phyloP scores from a whole-genome alignment of 2,797 vertebrate genomes.

The Chelon auratus region DNA sequence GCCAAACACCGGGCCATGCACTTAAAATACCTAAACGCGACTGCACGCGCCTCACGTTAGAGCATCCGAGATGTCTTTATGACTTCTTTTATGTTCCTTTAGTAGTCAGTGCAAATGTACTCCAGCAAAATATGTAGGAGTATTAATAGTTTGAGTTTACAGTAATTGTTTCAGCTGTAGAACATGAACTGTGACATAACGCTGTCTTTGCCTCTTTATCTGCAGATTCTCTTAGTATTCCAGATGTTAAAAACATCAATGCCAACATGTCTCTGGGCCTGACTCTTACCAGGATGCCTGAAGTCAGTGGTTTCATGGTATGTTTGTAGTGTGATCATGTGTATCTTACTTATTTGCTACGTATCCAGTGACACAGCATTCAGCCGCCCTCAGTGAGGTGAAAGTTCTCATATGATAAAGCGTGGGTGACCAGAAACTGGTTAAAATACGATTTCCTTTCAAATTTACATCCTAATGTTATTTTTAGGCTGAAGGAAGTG shows the following conservation, averaged over 20 bases:
- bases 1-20: conserved; percentile 8
- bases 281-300: conserved; percentile 86
- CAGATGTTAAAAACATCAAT: conserved; percentile 87
- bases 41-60: not conserved
- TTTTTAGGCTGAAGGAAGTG: conserved; percentile 10
- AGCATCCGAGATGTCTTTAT: not conserved
- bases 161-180: not conserved
- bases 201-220: conserved; percentile 33
- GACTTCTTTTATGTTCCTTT: not conserved
- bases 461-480: not conserved
- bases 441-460: not conserved
- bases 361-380: not conserved
- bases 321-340: conserved; percentile 24
- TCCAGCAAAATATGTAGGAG: not conserved
- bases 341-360: not conserved
- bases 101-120: not conserved
- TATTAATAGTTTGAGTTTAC: not conserved
- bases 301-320: conserved; percentile 87
- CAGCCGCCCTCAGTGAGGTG: not conserved
- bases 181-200: not conserved
- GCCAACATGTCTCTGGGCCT: conserved; percentile 90
- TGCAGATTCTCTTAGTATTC: conserved; percentile 86
- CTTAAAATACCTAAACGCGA: conserved; percentile 9
- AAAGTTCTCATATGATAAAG: not conserved
- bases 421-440: not conserved